Conservation (phyloP, 2,797 vertebrate genomes). For the Peromyscus eremicus region DNA sequence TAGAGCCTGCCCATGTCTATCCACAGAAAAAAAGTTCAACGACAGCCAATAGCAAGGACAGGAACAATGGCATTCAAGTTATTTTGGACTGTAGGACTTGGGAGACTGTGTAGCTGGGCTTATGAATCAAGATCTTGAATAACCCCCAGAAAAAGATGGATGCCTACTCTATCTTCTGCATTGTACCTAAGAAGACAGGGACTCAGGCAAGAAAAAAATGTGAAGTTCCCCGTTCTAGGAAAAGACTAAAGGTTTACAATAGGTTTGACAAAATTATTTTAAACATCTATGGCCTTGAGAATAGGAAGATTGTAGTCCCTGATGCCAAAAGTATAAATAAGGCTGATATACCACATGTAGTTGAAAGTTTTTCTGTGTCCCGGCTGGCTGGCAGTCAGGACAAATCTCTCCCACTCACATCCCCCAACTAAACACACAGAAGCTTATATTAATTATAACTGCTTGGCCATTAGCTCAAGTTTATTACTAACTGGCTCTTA, state of each 20-base stretch:
- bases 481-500: too few species aligned
- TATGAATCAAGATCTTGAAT: neutral
- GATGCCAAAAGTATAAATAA: neutral
- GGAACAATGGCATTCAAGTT: neutral
- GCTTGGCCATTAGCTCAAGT: too few species aligned
- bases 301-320: neutral
- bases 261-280: neutral
- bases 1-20: neutral
- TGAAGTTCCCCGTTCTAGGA: neutral
- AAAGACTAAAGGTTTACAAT: neutral
- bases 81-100: neutral
- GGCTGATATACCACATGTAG: neutral
- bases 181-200: neutral
- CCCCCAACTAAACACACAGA: too few species aligned
- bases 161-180: neutral
- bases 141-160: neutral
- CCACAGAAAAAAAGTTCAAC: neutral
- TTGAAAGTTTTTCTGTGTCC: too few species aligned
- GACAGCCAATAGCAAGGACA: neutral
- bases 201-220: neutral
- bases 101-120: rapidly evolving
- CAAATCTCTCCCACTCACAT: too few species aligned
- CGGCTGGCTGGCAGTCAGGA: too few species aligned
- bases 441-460: too few species aligned
- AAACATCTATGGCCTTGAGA: neutral